These are phyloP conservation scores for Vannuccia rotundouncinata DNA, from an alignment of 2,888 invertebrate species.

Conservation along the genomic window DNA sequence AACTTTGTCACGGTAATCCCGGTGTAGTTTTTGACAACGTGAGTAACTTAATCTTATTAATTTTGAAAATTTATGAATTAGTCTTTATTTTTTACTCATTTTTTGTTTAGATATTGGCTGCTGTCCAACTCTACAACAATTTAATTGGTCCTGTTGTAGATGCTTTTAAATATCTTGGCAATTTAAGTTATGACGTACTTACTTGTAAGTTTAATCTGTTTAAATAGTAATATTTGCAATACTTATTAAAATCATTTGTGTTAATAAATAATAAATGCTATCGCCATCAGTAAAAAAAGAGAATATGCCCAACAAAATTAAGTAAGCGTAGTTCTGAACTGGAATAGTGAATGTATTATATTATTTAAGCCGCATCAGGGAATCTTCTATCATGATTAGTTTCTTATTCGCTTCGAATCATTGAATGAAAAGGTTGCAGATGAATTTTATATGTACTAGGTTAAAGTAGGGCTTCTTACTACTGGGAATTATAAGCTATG, in stretches of 20 bases:
- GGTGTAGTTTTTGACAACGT: conserved; percentile 92
- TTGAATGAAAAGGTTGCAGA: too few relatives aligned
- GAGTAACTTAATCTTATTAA: conserved; percentile 51
- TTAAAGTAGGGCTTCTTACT: too few relatives aligned
- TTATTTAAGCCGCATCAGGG: too few relatives aligned
- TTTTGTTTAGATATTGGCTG: conserved; percentile 12
- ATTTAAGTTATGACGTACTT: conserved; percentile 86
- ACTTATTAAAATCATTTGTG: not conserved
- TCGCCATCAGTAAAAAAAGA: too few relatives aligned
- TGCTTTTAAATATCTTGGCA: conserved; percentile 87
- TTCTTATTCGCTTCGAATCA: too few relatives aligned
- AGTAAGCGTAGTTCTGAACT: too few relatives aligned
- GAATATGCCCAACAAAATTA: too few relatives aligned
- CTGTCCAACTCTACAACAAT: conserved; percentile 66
- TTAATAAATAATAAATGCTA: too few relatives aligned
- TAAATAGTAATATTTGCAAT: not conserved
- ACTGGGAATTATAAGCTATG: too few relatives aligned
- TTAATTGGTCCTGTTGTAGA: conserved; percentile 92
- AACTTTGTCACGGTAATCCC: conserved; percentile 89
- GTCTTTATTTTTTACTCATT: not conserved
- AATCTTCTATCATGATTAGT: too few relatives aligned
- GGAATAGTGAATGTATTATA: too few relatives aligned
- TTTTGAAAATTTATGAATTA: not conserved
- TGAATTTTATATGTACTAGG: too few relatives aligned
- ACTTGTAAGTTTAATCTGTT: conserved; percentile 62